These are phyloP conservation scores for Pediacus dermestoides DNA, from an alignment of 2,888 invertebrate genomes.

Conservation along the genomic window DNA sequence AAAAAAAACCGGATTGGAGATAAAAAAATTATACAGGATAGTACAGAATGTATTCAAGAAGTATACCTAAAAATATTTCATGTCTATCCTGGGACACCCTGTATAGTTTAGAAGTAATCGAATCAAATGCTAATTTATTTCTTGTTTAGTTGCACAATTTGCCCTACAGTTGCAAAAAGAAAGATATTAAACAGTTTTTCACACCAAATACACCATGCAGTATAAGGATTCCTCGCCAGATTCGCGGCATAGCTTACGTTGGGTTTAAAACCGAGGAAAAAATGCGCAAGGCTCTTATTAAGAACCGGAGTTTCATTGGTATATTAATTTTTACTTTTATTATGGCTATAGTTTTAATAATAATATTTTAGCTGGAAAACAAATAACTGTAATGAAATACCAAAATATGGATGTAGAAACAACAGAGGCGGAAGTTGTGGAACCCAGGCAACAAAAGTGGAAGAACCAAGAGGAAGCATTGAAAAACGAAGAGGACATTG, in stretches of 20 bases:
- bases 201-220: slow-evolving; percentile 74
- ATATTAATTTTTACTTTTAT: slow-evolving; percentile 6
- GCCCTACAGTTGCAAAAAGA: slow-evolving; percentile 75
- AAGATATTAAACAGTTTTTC: slow-evolving; percentile 81
- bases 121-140: slow-evolving; percentile 3
- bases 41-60: no score
- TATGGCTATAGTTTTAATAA: slow-evolving; percentile 39
- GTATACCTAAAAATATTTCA: no score
- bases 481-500: slow-evolving; percentile 73
- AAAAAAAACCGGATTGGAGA: no score
- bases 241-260: slow-evolving; percentile 85
- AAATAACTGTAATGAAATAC: slow-evolving; percentile 55
- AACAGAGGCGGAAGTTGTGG: slow-evolving; percentile 28
- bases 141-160: slow-evolving; percentile 62
- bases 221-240: slow-evolving; percentile 71
- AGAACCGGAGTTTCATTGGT: slow-evolving; percentile 82
- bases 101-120: no score
- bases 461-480: slow-evolving; percentile 60
- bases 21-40: no score
- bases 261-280: slow-evolving; percentile 82
- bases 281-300: slow-evolving; percentile 72
- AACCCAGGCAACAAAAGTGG: slow-evolving; percentile 54
- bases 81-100: no score
- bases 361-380: slow-evolving; percentile 57
- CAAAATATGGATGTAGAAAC: slow-evolving; percentile 44